Percentiles rank a stretch among this genome's conserved stretches.
Conservation (phyloP, 1,140 invertebrate species). For the Drosophila mayri region DNA sequence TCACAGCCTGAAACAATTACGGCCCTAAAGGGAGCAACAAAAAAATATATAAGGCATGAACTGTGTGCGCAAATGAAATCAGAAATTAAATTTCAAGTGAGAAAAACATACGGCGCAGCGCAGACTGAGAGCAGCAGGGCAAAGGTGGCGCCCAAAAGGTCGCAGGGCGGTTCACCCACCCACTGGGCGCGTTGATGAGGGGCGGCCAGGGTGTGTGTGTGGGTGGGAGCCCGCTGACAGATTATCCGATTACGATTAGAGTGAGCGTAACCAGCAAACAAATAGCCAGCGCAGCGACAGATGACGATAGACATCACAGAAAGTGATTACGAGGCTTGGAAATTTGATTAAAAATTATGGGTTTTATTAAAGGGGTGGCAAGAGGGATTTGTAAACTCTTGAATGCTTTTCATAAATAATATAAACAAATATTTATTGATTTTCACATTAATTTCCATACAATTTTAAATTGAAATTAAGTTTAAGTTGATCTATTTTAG, state of each 20-base stretch:
- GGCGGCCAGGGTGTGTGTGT: constrained; percentile 12
- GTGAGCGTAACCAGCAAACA: constrained; percentile 27
- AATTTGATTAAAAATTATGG: constrained; percentile 23
- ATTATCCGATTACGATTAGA: constrained; percentile 63
- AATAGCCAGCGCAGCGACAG: constrained; percentile 28
- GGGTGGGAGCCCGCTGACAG: constrained; percentile 42
- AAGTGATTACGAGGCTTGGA: constrained; percentile 9
- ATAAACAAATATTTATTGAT: neutral
- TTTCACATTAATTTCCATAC: too few species aligned
- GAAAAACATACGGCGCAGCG: constrained; percentile 73
- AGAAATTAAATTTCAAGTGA: constrained; percentile 82
- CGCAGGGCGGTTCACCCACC: constrained; percentile 51
- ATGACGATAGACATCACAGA: constrained; percentile 46
- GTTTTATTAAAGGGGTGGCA: neutral
- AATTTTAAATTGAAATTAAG: too few species aligned
- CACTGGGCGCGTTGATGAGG: constrained; percentile 48
- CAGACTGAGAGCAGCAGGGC: neutral
- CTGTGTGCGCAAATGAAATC: constrained; percentile 79
- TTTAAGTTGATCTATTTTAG: too few species aligned
- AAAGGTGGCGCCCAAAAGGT: constrained; percentile 8
- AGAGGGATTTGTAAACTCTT: neutral
- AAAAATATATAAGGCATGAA: constrained; percentile 50
- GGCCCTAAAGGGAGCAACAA: constrained; percentile 23
- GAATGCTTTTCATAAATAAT: neutral
- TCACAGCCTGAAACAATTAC: constrained; percentile 81